Base-by-base conservation (phyloP, 2,888 invertebrate species). In the Ennomos fuscantarius region DNA sequence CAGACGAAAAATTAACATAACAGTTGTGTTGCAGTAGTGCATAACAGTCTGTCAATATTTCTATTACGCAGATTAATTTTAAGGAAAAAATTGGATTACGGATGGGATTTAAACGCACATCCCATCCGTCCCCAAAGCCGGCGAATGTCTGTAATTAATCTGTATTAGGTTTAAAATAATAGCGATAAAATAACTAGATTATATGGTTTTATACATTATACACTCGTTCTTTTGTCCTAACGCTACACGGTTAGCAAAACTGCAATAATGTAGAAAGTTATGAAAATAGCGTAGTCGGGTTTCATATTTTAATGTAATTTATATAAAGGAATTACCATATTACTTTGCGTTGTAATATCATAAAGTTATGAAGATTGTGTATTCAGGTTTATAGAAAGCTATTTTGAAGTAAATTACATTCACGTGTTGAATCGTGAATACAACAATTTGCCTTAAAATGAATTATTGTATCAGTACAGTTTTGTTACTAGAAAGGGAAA, bases 331-430 rank as follows among this genome's bases (percentile, higher is more conserved):
- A 8, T 41, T 31, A 31, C 41, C 15, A 31, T 15, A 11, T 11
- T 31, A 31, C 41, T 41, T 41, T 41, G n/a, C n/a, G 24, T 6
- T 24, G 31, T 41, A 6, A 41, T 41, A 24, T 24, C 5, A 12
- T 41, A 41, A 31, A 40, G 40, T 40, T 40, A 31, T 41, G 31
- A 31, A 41, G 31, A 31, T 41, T 41, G 31, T 41, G 41, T 31
- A n/a, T 24, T 39, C 40, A 13, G 13, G 8, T 40, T 13, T 10
- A 41, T 41, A 31, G 41, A 41, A 41, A 41, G 41, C 41, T 31
- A 41, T 31, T 31, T 41, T 24, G 15, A 40, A 24, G 15, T 40
- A 15, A 13, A 40, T 9, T 6, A 9, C 15, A 9, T 9, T 40
- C 13, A 39, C 8, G 13, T 15, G 1, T 13, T 13, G 13, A 40